phyloP scores from a whole-genome alignment of 2,888 invertebrate species.

The Mesorhabditis belari region DNA sequence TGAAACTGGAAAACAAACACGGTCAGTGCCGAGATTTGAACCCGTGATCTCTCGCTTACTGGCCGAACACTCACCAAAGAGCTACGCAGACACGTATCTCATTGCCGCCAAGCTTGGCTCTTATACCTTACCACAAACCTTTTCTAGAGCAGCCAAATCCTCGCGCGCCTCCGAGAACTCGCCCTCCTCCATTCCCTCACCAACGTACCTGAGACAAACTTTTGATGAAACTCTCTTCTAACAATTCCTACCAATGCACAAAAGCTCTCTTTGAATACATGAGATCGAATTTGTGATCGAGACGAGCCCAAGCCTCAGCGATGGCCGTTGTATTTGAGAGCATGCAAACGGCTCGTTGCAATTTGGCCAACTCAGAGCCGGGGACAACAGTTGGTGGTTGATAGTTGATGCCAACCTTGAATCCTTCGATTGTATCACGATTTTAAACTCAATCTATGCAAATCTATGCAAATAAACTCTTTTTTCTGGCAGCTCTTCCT shows the following conservation, averaged over 20 bases:
- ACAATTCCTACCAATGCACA: conserved; percentile 45
- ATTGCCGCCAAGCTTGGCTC: background rate
- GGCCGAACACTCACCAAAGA: too few species aligned
- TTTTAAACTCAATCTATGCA: background rate
- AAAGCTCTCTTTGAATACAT: conserved; percentile 60
- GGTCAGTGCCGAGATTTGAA: too few species aligned
- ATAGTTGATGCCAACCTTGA: conserved; percentile 56
- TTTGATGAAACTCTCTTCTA: background rate
- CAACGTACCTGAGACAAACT: conserved; percentile 61
- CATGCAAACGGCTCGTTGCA: conserved; percentile 71
- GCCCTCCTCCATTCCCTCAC: conserved; percentile 53
- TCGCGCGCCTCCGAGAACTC: conserved; percentile 51
- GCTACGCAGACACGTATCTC: background rate
- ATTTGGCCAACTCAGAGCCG: conserved; percentile 73
- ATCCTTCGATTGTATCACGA: background rate
- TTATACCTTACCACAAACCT: conserved; percentile 9
- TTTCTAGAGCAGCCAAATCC: conserved; percentile 39
- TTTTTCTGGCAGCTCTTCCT: too few species aligned
- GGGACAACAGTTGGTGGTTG: conserved; percentile 71
- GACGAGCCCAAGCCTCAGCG: conserved; percentile 74
- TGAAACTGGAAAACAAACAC: too few species aligned
- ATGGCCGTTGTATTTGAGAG: conserved; percentile 46
- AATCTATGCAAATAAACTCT: too few species aligned
- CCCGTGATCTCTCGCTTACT: too few species aligned
- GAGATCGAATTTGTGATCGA: conserved; percentile 69